Percentiles rank a stretch among this genome's conserved stretches.
phyloP scores from a whole-genome alignment of 2,797 vertebrate genomes.

The Clarias laeviceps region DNA sequence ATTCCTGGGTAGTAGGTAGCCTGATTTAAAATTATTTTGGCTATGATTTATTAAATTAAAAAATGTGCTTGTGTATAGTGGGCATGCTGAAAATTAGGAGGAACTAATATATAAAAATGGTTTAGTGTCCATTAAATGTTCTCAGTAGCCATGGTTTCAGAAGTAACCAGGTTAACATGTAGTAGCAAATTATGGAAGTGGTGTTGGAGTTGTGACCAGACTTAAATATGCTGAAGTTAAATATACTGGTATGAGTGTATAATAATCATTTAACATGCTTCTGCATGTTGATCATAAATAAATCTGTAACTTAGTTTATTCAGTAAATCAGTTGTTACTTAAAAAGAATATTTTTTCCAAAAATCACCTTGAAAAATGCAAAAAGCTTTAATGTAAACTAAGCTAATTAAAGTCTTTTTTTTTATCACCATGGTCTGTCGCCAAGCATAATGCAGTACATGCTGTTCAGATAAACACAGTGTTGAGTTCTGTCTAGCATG shows the following conservation, averaged over 20 bases:
- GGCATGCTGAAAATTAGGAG: background rate
- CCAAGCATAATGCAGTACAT: constrained; percentile 19
- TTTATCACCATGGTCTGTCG: constrained; percentile 2
- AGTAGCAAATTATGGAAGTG: background rate
- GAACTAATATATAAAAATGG: background rate
- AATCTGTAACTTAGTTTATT: background rate
- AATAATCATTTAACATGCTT: background rate
- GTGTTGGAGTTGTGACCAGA: background rate
- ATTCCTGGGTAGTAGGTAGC: background rate
- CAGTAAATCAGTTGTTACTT: background rate
- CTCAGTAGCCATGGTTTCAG: background rate
- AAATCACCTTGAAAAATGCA: background rate
- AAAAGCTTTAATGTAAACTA: background rate
- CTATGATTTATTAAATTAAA: background rate
- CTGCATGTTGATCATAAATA: background rate
- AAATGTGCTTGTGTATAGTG: background rate
- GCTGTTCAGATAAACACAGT: background rate
- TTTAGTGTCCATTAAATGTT: background rate
- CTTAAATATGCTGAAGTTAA: background rate
- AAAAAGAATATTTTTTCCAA: background rate
- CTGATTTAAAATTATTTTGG: background rate
- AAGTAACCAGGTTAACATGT: background rate
- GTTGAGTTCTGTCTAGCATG: constrained; percentile 26
- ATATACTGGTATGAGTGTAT: background rate
- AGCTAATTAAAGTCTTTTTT: background rate